Evolutionary conservation across 2,888 invertebrate genomes (phyloP).

Genomic region (Drosophila basisetae): DNA sequence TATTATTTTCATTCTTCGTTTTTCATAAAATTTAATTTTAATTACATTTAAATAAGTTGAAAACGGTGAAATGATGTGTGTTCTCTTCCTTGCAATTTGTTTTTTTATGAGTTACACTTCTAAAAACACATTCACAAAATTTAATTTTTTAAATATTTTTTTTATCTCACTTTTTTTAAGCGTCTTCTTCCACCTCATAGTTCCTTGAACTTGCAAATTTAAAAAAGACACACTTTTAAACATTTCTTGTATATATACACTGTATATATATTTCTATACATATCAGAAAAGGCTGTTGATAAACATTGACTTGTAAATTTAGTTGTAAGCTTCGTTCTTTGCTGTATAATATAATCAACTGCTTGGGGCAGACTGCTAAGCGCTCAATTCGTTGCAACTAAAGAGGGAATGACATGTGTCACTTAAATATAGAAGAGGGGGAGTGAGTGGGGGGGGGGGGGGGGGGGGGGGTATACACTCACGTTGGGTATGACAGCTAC

Average conservation of each 20-base stretch:
- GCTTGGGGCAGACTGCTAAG: not conserved
- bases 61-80: not conserved
- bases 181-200: not conserved
- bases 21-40: not conserved
- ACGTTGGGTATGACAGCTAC: constrained; percentile 50
- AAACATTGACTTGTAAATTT: constrained; percentile 6
- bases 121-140: not conserved
- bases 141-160: not conserved
- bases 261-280: not conserved
- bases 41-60: not conserved
- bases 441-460: not conserved
- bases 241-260: not conserved
- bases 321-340: not conserved
- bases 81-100: not conserved
- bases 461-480: no score
- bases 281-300: not conserved
- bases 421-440: not conserved
- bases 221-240: not conserved
- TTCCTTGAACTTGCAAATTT: not conserved
- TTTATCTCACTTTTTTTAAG: not conserved
- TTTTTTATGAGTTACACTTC: not conserved
- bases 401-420: constrained; percentile 21
- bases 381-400: constrained; percentile 4
- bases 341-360: not conserved
- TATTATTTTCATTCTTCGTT: not conserved